Evolutionary conservation across 1,140 invertebrate species (phyloP).

Genomic region (Rhagoletis pomonella): DNA sequence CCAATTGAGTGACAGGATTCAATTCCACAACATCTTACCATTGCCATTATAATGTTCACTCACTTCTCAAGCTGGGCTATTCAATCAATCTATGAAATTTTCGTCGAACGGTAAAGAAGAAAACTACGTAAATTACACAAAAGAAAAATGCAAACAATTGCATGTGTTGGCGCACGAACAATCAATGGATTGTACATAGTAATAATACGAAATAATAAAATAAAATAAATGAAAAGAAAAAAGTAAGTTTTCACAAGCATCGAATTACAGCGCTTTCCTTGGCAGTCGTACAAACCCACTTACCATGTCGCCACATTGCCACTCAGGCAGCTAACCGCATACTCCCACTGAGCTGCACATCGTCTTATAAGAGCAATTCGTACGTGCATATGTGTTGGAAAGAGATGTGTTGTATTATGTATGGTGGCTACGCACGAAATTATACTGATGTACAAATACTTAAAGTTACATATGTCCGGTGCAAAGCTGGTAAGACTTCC

Average conservation of each 20-base stretch:
- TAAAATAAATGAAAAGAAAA: slow-evolving; percentile 15
- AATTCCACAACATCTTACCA: slow-evolving; percentile 30
- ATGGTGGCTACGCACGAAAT: neutral
- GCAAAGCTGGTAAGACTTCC: neutral
- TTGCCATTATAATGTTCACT: slow-evolving; percentile 17
- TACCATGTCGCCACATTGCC: neutral
- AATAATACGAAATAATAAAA: neutral
- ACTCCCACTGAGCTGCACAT: neutral
- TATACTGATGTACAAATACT: neutral
- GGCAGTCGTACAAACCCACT: neutral
- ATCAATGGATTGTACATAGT: slow-evolving; percentile 1
- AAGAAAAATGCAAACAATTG: slow-evolving; percentile 43
- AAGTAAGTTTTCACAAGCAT: neutral
- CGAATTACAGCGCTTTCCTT: neutral
- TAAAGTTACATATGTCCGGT: neutral
- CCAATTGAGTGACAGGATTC: slow-evolving; percentile 12
- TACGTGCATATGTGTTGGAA: neutral
- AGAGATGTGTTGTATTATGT: neutral
- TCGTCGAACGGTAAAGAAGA: neutral
- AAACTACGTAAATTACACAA: neutral
- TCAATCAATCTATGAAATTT: slow-evolving; percentile 41
- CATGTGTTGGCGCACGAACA: slow-evolving; percentile 6
- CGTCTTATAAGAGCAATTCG: too few relatives aligned
- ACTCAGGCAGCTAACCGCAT: neutral
- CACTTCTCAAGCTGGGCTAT: slow-evolving; percentile 31